These are phyloP conservation scores for Hyles vespertilio DNA, from an alignment of 1,140 invertebrate species.

Conservation along the genomic window DNA sequence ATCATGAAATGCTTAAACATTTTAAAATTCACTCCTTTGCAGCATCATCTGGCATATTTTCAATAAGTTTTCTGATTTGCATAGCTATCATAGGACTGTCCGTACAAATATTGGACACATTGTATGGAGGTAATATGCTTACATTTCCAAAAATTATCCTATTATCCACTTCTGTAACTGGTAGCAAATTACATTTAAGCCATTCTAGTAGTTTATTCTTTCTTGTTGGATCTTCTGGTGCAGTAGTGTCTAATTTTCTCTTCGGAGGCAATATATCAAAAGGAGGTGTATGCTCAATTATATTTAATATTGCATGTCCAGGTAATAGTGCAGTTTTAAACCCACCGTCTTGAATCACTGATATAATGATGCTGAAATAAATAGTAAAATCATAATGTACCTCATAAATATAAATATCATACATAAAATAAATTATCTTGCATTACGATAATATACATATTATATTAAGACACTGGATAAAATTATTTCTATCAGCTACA, in stretches of 20 bases:
- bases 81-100: slow-evolving; percentile 51
- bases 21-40: no score
- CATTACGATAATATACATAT: not conserved
- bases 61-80: slow-evolving; percentile 53
- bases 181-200: slow-evolving; percentile 52
- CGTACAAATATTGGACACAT: slow-evolving; percentile 45
- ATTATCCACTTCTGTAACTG: slow-evolving; percentile 41
- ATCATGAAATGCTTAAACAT: no score
- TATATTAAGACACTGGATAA: not conserved
- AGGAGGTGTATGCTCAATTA: slow-evolving; percentile 23
- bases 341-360: slow-evolving; percentile 27
- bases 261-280: slow-evolving; percentile 23
- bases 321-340: slow-evolving; percentile 46
- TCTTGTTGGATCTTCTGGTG: slow-evolving; percentile 9
- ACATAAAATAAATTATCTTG: not conserved
- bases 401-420: not conserved
- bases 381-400: not conserved
- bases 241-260: slow-evolving; percentile 8
- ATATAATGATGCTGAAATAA: slow-evolving; percentile 52
- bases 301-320: slow-evolving; percentile 52
- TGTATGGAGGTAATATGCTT: slow-evolving; percentile 50
- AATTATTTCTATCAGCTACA: no score
- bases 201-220: slow-evolving; percentile 46
- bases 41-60: slow-evolving; percentile 38
- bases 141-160: slow-evolving; percentile 53